These are phyloP conservation scores for Hemibagrus guttatus DNA, from an alignment of 2,797 vertebrate genomes.

Conservation along the genomic window DNA sequence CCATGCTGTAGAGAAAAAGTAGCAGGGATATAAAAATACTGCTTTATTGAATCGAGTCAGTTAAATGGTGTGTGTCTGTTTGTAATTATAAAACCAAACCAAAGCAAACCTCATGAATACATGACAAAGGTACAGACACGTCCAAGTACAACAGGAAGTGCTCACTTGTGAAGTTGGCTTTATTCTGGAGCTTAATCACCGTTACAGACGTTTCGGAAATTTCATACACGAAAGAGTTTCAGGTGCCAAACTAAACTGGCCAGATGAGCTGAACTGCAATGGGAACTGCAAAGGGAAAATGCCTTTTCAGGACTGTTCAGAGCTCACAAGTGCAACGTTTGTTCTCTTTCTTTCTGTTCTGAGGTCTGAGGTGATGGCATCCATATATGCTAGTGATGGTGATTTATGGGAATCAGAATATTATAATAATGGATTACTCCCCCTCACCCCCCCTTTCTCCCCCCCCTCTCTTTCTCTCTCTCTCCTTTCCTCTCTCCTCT, in stretches of 20 bases:
- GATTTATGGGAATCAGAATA: not conserved
- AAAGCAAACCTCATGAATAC: not conserved
- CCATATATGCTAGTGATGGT: not conserved
- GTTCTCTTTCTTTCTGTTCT: no score
- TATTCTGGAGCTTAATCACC: not conserved
- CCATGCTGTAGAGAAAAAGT: not conserved
- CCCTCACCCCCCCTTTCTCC: not conserved
- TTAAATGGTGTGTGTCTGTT: not conserved
- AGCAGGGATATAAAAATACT: not conserved
- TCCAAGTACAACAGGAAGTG: not conserved
- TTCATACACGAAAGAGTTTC: not conserved
- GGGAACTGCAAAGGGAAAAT: not conserved
- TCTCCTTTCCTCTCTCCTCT: no score
- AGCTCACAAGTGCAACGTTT: no score
- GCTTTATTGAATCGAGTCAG: not conserved
- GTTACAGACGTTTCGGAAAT: slow-evolving; percentile 8
- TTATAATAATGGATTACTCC: not conserved
- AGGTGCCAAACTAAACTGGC: not conserved
- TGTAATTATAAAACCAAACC: not conserved
- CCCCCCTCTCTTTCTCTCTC: not conserved
- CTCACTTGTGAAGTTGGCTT: not conserved
- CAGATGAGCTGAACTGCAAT: not conserved
- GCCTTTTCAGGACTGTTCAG: not conserved
- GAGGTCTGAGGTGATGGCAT: not conserved
- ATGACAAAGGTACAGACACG: not conserved